Percentiles rank a stretch among this genome's conserved stretches.
phyloP scores from a whole-genome alignment of 2,797 vertebrate species.

The Nannoperca australis region DNA sequence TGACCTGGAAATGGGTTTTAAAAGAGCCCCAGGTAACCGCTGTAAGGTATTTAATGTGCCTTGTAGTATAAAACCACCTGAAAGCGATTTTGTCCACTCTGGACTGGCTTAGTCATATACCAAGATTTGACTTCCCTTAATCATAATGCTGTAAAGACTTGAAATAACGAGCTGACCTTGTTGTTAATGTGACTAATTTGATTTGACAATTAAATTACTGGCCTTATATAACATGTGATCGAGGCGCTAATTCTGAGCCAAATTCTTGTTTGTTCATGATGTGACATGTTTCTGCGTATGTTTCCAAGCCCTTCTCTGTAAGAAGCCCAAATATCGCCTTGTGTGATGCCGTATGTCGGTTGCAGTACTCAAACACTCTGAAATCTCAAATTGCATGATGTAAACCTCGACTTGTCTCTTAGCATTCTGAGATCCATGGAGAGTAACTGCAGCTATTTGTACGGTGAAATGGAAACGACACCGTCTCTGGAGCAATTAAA shows the following conservation, averaged over 20 bases:
- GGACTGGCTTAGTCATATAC: neutral
- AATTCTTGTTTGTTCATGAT: neutral
- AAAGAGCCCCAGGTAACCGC: neutral
- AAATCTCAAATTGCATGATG: neutral
- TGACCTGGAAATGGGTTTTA: neutral
- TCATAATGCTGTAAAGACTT: neutral
- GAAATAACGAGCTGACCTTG: neutral
- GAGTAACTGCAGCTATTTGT: conserved; percentile 15
- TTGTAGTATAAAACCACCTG: neutral
- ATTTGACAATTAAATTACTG: conserved; percentile 1
- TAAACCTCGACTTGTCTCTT: neutral
- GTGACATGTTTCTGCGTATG: neutral
- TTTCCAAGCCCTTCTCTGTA: neutral
- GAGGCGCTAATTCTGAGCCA: neutral
- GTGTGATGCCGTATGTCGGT: neutral
- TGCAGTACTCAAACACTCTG: neutral
- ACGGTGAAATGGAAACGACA: conserved; percentile 43
- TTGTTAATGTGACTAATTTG: neutral
- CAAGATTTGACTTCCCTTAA: conserved; percentile 2
- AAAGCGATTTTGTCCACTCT: neutral
- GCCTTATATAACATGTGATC: neutral
- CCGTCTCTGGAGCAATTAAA: neutral
- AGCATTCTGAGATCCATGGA: neutral
- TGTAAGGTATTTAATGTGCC: neutral
- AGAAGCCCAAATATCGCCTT: neutral